Percentiles rank a stretch among this genome's conserved stretches.
Conservation (phyloP, 2,888 invertebrate genomes). For the Ochropleura plecta region DNA sequence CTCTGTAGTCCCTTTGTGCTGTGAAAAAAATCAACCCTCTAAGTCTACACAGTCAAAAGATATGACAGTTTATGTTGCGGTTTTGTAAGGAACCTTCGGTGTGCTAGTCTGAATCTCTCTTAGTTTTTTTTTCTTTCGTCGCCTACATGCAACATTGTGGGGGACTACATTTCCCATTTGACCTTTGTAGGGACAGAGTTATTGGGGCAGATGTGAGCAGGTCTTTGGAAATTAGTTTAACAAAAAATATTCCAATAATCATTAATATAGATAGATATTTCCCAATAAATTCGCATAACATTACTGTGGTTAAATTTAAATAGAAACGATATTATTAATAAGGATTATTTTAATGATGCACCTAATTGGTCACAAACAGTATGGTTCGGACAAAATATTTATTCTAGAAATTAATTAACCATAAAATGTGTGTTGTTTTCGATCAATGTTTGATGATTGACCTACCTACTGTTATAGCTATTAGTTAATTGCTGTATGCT, state of each 20-base stretch:
- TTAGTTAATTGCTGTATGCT: slow-evolving; percentile 1
- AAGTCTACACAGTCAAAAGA: too few species aligned
- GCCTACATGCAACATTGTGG: background rate
- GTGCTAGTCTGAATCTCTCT: too few species aligned
- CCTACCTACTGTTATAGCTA: background rate
- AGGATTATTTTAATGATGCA: background rate
- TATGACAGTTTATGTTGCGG: too few species aligned
- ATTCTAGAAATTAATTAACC: slow-evolving; percentile 12
- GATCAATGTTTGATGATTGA: background rate
- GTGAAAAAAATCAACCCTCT: too few species aligned
- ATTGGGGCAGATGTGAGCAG: background rate
- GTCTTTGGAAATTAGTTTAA: background rate
- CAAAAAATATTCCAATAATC: background rate
- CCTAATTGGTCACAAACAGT: background rate
- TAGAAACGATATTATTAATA: background rate
- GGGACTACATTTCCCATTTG: background rate
- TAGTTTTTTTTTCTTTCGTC: background rate
- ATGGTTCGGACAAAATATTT: background rate
- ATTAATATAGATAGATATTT: background rate
- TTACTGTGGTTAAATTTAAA: background rate
- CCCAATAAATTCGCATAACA: background rate
- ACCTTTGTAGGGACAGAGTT: background rate
- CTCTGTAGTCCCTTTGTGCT: too few species aligned
- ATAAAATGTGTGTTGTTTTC: too few species aligned
- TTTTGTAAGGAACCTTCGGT: too few species aligned